Evolutionary conservation across 2,888 invertebrate genomes (phyloP).

Genomic region (Euplexia lucipara): DNA sequence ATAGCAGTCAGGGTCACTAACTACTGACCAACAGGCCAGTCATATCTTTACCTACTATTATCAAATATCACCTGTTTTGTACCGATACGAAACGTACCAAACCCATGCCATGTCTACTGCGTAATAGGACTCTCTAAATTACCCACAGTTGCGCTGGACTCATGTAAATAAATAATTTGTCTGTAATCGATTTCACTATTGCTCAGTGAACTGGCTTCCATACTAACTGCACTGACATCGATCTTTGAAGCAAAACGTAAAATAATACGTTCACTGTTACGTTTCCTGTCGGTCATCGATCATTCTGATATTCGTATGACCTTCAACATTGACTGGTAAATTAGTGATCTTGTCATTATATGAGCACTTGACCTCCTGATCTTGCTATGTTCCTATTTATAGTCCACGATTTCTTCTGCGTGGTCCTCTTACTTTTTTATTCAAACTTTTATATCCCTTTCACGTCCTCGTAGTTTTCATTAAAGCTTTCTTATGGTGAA

Average conservation of each 20-base stretch:
- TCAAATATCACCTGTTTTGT: not conserved
- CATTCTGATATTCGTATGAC: constrained; percentile 27
- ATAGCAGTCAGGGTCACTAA: too few relatives aligned
- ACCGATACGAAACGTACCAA: not conserved
- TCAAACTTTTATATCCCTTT: too few relatives aligned
- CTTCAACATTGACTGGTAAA: constrained; percentile 39
- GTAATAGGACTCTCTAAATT: not conserved
- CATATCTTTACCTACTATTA: too few relatives aligned
- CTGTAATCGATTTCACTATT: constrained; percentile 28
- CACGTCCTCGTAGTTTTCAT: too few relatives aligned
- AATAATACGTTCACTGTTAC: constrained; percentile 19
- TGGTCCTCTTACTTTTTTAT: too few relatives aligned
- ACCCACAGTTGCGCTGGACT: not conserved
- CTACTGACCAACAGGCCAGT: too few relatives aligned
- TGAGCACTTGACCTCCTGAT: constrained; percentile 45
- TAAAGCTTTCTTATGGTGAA: too few relatives aligned
- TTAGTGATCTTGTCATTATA: constrained; percentile 45
- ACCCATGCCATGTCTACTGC: not conserved
- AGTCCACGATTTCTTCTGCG: too few relatives aligned
- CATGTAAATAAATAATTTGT: constrained; percentile 6
- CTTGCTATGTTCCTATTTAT: constrained; percentile 16
- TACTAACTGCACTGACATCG: constrained; percentile 38
- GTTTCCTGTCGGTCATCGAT: constrained; percentile 33
- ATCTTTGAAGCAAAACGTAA: constrained; percentile 25
- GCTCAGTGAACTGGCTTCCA: constrained; percentile 2